These are phyloP conservation scores for Thryonomys swinderianus DNA, from an alignment of 2,113 vertebrate species.

Conservation along the genomic window DNA sequence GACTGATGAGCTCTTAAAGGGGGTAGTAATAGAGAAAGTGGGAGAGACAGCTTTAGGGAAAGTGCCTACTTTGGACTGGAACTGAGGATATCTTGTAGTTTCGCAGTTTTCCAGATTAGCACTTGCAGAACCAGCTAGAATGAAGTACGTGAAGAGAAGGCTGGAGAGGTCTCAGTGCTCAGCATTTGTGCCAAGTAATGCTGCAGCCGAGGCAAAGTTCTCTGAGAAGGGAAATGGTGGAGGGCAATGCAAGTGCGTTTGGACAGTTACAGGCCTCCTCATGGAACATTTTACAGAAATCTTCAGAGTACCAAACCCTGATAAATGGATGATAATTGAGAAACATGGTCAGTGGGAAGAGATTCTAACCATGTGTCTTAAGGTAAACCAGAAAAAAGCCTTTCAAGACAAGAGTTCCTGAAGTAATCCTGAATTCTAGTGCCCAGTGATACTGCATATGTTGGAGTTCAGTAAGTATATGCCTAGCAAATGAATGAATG, in stretches of 20 bases:
- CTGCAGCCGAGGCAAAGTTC: not conserved
- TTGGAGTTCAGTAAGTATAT: not conserved
- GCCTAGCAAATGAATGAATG: not conserved
- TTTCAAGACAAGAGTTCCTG: not conserved
- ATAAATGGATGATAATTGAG: not conserved
- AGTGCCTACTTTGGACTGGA: not conserved
- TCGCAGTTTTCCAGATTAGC: not conserved
- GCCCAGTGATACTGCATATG: not conserved
- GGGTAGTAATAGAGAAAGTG: not conserved
- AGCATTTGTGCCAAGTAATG: not conserved
- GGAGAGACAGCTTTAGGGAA: constrained; percentile 15
- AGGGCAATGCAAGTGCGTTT: not conserved
- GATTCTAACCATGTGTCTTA: not conserved
- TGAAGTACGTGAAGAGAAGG: not conserved
- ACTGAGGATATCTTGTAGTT: not conserved
- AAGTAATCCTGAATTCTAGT: not conserved
- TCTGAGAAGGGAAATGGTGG: not conserved
- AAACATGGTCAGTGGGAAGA: not conserved
- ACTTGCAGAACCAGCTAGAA: not conserved
- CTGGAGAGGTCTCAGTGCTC: not conserved
- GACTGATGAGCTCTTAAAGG: not conserved
- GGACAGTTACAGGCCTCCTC: not conserved
- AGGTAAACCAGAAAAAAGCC: not conserved
- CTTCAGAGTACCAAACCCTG: constrained; percentile 13
- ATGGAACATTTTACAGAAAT: not conserved